A percentile compares a stretch with the other conserved stretches of the same genome.
phyloP scores from a whole-genome alignment of 2,113 vertebrate genomes.

The Thunnus maccoyii region DNA sequence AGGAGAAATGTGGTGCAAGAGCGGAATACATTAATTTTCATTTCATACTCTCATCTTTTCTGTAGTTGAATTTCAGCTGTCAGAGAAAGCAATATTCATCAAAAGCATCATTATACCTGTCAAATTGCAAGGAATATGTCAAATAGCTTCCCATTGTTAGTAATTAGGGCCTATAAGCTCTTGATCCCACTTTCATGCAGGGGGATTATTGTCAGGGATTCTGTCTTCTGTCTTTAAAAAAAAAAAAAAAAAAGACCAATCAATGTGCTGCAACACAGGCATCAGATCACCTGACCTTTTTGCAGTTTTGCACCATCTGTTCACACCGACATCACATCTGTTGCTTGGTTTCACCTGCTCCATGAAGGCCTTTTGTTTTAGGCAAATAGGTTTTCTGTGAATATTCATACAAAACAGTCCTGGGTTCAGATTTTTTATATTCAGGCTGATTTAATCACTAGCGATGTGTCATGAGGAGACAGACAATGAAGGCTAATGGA shows the following conservation, averaged over 20 bases:
- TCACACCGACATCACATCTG: conserved; percentile 62
- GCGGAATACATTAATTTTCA: not conserved
- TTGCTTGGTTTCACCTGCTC: conserved; percentile 62
- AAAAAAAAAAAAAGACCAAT: conserved; percentile 42
- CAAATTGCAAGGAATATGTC: conserved; percentile 43
- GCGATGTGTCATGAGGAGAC: not conserved
- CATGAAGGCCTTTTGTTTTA: conserved; percentile 1
- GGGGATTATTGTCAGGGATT: conserved; percentile 46
- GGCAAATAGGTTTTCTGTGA: conserved; percentile 26
- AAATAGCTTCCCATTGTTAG: conserved; percentile 33
- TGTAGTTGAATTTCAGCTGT: conserved; percentile 9
- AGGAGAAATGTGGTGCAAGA: not conserved
- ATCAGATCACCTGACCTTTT: conserved; percentile 61
- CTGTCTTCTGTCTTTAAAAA: conserved; percentile 30
- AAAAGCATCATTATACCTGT: conserved; percentile 27
- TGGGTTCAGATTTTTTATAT: conserved; percentile 10
- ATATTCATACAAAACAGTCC: conserved; percentile 29
- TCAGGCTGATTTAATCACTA: conserved; percentile 33
- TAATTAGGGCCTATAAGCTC: conserved; percentile 55
- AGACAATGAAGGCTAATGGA: not conserved
- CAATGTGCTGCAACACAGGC: conserved; percentile 32
- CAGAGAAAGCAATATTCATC: conserved; percentile 10
- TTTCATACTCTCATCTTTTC: not conserved
- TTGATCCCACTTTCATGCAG: conserved; percentile 45
- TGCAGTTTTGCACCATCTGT: conserved; percentile 66